Percentiles rank a stretch among this genome's conserved stretches.
Conservation (phyloP, 2,113 vertebrate species). For the Oryzias curvinotus region DNA sequence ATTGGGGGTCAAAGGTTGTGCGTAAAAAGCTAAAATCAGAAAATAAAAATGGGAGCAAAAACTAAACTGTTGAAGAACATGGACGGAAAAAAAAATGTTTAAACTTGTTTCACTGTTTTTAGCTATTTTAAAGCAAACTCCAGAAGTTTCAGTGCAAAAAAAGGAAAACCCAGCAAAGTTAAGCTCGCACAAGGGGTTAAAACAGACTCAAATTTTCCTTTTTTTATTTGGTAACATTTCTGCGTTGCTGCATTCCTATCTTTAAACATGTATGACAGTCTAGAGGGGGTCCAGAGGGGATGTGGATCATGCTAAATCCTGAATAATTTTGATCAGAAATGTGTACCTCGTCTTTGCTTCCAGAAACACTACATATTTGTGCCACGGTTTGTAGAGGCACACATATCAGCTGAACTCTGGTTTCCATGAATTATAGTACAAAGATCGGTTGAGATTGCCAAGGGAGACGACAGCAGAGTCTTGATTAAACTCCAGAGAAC, state of each 20-base stretch:
- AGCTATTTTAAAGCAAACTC: too few species aligned
- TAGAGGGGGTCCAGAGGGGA: too few species aligned
- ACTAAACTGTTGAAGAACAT: not conserved
- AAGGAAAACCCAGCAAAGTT: too few species aligned
- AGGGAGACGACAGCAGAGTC: constrained; percentile 31
- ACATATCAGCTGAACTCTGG: constrained; percentile 41
- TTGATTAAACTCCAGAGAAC: constrained; percentile 44
- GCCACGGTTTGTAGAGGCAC: constrained; percentile 21
- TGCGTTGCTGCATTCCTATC: too few species aligned
- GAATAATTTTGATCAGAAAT: not conserved
- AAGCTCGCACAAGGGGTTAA: too few species aligned
- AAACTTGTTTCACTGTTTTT: too few species aligned
- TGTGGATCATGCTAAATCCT: not conserved
- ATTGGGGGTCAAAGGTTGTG: not conserved
- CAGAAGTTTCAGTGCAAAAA: too few species aligned
- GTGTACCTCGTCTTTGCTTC: not conserved
- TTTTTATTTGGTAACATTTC: too few species aligned
- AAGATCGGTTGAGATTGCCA: constrained; percentile 32
- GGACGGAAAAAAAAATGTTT: too few species aligned
- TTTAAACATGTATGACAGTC: too few species aligned
- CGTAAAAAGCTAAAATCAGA: not conserved
- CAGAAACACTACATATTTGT: constrained; percentile 13
- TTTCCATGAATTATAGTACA: constrained; percentile 42
- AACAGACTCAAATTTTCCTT: too few species aligned
- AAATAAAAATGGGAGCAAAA: not conserved